phyloP scores from a whole-genome alignment of 2,888 invertebrate species.

The Stictocephala bisonia region DNA sequence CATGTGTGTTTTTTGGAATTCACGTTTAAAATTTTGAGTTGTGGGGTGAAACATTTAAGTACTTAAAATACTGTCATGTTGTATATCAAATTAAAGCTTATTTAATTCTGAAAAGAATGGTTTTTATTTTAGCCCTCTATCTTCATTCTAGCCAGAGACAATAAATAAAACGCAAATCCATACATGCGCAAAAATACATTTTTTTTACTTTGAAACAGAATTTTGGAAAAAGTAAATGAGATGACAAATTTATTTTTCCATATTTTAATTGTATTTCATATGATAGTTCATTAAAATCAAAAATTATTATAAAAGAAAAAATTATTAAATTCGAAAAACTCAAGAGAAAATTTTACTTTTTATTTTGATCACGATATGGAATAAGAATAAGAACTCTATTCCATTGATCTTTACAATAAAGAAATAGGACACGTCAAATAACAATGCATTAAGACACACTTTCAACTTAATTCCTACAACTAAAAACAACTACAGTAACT shows the following conservation, averaged over 20 bases:
- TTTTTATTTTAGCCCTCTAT: slow-evolving; percentile 27
- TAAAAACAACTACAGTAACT: too few species aligned
- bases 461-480: too few species aligned
- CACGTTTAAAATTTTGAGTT: slow-evolving; percentile 27
- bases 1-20: slow-evolving; percentile 29
- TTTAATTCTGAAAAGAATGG: slow-evolving; percentile 26
- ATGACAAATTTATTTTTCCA: background rate
- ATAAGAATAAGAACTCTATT: too few species aligned
- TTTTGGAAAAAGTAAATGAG: background rate
- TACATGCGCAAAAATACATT: background rate
- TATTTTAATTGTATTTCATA: slow-evolving; percentile 15
- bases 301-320: slow-evolving; percentile 15
- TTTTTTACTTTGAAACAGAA: slow-evolving; percentile 6
- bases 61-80: slow-evolving; percentile 36
- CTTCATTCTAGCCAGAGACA: slow-evolving; percentile 16
- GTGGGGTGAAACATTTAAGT: slow-evolving; percentile 19
- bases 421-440: too few species aligned
- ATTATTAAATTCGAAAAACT: too few species aligned
- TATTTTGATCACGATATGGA: slow-evolving; percentile 34
- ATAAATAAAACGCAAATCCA: slow-evolving; percentile 29
- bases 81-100: slow-evolving; percentile 31
- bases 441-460: too few species aligned
- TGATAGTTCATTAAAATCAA: slow-evolving; percentile 20
- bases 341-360: slow-evolving; percentile 24
- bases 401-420: too few species aligned